These are phyloP conservation scores for Meriones unguiculatus DNA, from an alignment of 2,113 vertebrate species.

Conservation along the genomic window DNA sequence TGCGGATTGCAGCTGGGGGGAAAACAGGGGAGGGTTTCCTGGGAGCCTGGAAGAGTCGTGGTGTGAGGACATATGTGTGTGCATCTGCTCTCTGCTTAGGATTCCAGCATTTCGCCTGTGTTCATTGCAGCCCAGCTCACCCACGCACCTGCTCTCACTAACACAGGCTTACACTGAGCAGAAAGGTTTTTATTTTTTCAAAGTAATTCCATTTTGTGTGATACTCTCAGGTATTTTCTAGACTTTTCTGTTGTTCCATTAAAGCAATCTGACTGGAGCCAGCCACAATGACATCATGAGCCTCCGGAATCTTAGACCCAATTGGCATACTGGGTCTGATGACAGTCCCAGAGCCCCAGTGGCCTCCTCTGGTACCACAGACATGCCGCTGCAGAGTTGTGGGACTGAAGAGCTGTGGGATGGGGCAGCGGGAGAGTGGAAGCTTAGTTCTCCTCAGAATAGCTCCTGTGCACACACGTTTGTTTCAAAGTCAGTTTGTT, in stretches of 20 bases:
- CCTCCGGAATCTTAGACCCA: not conserved
- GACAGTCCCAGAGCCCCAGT: not conserved
- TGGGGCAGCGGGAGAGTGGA: fast-evolving
- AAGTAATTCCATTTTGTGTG: not conserved
- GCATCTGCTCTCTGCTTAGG: not conserved
- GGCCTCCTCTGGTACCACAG: not conserved
- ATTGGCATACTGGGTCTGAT: not conserved
- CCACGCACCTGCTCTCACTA: not conserved
- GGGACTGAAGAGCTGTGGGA: not conserved
- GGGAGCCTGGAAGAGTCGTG: not conserved
- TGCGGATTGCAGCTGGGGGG: not conserved
- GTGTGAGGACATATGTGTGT: not conserved
- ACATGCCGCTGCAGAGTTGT: too few species aligned
- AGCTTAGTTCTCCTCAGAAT: not conserved
- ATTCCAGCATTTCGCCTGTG: not conserved
- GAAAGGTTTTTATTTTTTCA: not conserved
- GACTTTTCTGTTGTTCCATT: not conserved
- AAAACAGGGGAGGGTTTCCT: not conserved
- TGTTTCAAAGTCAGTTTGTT: slow-evolving; percentile 1
- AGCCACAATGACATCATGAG: not conserved
- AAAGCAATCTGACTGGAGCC: not conserved
- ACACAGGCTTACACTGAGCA: not conserved
- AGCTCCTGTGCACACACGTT: not conserved
- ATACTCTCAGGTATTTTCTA: not conserved
- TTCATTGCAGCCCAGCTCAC: not conserved